Evolutionary conservation across 2,113 vertebrate species (phyloP).

Genomic region (Neogale vison): DNA sequence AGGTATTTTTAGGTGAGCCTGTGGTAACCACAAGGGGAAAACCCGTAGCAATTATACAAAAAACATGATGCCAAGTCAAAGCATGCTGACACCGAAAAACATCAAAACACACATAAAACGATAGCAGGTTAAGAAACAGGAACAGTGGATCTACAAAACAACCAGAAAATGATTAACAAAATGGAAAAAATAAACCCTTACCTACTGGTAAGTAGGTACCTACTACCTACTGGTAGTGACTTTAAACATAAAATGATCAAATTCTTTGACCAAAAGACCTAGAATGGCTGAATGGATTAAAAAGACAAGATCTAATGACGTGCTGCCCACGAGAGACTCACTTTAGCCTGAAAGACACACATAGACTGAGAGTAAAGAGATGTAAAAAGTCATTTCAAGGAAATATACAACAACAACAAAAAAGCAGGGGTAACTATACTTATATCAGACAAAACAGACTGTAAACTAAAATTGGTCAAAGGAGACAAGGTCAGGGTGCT

Average conservation of each 20-base stretch:
- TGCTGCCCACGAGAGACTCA: background rate
- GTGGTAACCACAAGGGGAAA: background rate
- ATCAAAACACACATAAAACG: background rate
- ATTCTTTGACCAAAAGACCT: background rate
- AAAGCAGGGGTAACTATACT: background rate
- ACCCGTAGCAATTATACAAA: background rate
- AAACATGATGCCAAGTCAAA: background rate
- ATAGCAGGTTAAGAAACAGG: background rate
- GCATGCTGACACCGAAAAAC: background rate
- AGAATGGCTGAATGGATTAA: background rate
- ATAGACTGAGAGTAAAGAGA: background rate
- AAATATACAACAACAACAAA: background rate
- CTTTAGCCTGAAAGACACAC: background rate
- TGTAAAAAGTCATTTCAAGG: background rate
- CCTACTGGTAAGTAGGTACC: background rate
- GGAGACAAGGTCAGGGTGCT: background rate
- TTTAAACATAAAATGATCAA: background rate
- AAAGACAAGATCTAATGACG: background rate
- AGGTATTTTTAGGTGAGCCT: background rate
- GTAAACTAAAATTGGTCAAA: background rate
- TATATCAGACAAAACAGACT: background rate
- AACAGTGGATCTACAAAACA: background rate
- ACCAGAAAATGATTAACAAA: background rate
- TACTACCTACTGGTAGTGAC: background rate
- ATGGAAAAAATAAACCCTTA: background rate